Evolutionary conservation across 1,140 invertebrate species (phyloP).

Genomic region (Leptinotarsa texana): DNA sequence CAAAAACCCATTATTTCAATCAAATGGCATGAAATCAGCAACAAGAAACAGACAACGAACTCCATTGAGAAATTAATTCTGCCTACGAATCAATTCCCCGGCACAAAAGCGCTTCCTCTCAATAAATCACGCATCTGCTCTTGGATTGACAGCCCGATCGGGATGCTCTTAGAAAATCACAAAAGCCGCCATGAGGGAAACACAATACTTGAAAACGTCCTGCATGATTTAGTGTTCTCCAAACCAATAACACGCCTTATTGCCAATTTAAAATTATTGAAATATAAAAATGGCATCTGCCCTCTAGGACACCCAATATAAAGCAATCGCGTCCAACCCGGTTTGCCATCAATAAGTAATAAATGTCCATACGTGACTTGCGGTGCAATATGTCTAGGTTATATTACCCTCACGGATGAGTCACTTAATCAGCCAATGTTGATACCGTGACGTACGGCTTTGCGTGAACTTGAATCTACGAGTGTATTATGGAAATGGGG

Average conservation of each 20-base stretch:
- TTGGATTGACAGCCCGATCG: not conserved
- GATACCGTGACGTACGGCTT: conserved; percentile 34
- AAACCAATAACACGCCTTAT: conserved; percentile 37
- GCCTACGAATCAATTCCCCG: not conserved
- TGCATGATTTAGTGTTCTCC: conserved; percentile 38
- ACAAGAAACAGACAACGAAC: not conserved
- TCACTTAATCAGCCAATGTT: conserved; percentile 42
- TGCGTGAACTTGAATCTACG: conserved; percentile 36
- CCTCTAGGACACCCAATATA: conserved; percentile 32
- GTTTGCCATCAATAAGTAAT: conserved; percentile 36
- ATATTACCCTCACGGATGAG: conserved; percentile 40
- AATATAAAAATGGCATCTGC: conserved; percentile 40
- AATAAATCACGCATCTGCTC: conserved; percentile 24
- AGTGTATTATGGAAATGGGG: conserved; percentile 43
- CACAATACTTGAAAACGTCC: conserved; percentile 36
- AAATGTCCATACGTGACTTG: conserved; percentile 35
- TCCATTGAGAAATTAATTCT: not conserved
- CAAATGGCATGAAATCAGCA: not conserved
- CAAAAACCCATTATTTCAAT: not conserved
- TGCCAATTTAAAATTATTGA: conserved; percentile 39
- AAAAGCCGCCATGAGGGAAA: not conserved
- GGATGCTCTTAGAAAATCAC: conserved; percentile 1
- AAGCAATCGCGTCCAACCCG: conserved; percentile 28
- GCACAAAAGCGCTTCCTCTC: not conserved
- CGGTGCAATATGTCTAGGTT: conserved; percentile 41